Base-by-base conservation (phyloP, 2,888 invertebrate genomes). In the Callinectes sapidus region DNA sequence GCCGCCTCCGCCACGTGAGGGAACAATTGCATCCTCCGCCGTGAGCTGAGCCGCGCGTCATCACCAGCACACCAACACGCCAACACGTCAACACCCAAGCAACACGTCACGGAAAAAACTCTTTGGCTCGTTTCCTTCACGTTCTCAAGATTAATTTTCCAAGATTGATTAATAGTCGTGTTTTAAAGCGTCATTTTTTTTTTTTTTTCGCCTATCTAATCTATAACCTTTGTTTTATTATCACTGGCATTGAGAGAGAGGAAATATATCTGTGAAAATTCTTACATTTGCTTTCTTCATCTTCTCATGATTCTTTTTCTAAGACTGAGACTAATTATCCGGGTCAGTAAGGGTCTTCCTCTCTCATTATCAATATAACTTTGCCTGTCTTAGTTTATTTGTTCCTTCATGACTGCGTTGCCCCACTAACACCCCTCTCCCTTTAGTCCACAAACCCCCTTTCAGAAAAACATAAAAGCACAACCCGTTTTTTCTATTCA, bases 1-100 rank as follows among this genome's bases (percentile, higher is more conserved):
- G 77, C 71, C 81, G 28, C 87, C 81, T 92, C 86, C 92, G 77
- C 89, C 81, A 81, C 85, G 39, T 89, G 32, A 87, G n/a, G 54
- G 32, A n/a, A 87, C 28, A 87, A 77, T 18, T 81, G 54, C 89
- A 81, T 81, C 81, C 81, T 81, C 81, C 81, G 81, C 81, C 81
- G 0, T 16, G 32, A 32, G 32, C 81, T 81, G 81, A 32, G 81
- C 81, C 81, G 81, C 81, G 6, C n/a, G 81, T 81, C 81, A 81
- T 16, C 35, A 35, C 81, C 81, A 35, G 5, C n/a, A 23, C 71
- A 10, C 28, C 71, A 77, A 13, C 28, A 77, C 71, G 28, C 28
- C 71, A 32, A 16, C 81, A 81, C 35, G 1, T 32, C 81, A 32
- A n/a, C 35, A 32, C 81, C 32, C n/a, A 81, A 35, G 35, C 81